Evolutionary conservation across 2,888 invertebrate species (phyloP).

Genomic region (Archips xylosteana): DNA sequence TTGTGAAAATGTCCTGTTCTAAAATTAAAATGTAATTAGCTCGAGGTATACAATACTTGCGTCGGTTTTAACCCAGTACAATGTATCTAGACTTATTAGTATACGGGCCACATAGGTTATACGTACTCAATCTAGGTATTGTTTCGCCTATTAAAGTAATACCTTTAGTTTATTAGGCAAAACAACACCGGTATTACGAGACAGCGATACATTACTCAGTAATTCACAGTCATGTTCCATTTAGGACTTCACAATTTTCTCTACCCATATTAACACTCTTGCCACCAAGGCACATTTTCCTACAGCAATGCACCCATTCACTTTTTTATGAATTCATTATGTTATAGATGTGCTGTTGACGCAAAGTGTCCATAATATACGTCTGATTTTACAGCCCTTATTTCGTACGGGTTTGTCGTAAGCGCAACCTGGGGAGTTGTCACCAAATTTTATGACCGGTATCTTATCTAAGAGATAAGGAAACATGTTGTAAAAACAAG

Average conservation of each 20-base stretch:
- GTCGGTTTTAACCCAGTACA: no score
- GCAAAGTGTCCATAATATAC: slow-evolving; percentile 45
- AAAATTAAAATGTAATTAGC: no score
- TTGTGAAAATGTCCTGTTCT: no score
- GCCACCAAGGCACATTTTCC: slow-evolving; percentile 3
- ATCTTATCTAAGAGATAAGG: slow-evolving; percentile 35
- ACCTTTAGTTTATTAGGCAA: background rate
- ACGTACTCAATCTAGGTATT: background rate
- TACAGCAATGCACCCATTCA: slow-evolving; percentile 7
- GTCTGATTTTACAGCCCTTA: slow-evolving; percentile 37
- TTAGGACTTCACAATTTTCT: background rate
- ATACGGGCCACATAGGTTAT: no score
- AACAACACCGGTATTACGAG: background rate
- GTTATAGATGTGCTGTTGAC: slow-evolving; percentile 45
- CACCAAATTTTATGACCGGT: slow-evolving; percentile 38
- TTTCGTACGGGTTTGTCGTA: slow-evolving; percentile 32
- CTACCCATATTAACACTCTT: background rate
- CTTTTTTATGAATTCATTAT: slow-evolving; percentile 53
- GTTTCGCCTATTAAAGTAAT: no score
- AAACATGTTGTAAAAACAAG: slow-evolving; percentile 36
- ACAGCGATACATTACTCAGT: background rate
- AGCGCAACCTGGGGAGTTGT: slow-evolving; percentile 24
- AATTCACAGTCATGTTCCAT: background rate
- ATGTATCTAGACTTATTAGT: no score
- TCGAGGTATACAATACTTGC: no score